Evolutionary conservation across 1,140 invertebrate genomes (phyloP).

Genomic region (Ostrea edulis): DNA sequence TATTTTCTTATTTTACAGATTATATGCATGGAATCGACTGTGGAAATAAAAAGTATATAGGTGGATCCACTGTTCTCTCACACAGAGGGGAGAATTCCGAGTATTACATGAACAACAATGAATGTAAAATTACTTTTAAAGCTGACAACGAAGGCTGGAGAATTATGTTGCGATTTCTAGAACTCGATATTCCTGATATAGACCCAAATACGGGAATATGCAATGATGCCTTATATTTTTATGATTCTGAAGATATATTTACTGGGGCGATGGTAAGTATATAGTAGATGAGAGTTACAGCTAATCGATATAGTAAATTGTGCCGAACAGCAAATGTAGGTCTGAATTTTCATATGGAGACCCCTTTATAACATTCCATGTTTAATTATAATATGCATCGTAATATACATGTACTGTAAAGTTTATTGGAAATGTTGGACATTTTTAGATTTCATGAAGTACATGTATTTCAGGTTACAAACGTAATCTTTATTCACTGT

Average conservation of each 20-base stretch:
- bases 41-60: conserved; percentile 69
- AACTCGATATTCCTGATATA: conserved; percentile 75
- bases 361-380: too few species aligned
- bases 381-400: too few species aligned
- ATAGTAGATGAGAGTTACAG: neutral
- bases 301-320: neutral
- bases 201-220: conserved; percentile 69
- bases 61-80: conserved; percentile 74
- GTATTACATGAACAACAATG: conserved; percentile 65
- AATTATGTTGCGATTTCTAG: conserved; percentile 72
- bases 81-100: conserved; percentile 61
- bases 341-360: neutral
- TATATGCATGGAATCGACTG: conserved; percentile 75
- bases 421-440: too few species aligned
- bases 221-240: conserved; percentile 77
- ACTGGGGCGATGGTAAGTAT: conserved; percentile 70
- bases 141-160: conserved; percentile 73
- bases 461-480: neutral
- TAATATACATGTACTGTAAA: too few species aligned
- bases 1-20: conserved; percentile 68
- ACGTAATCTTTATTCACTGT: conserved; percentile 5
- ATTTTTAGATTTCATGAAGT: too few species aligned
- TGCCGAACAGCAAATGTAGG: neutral
- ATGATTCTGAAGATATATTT: conserved; percentile 69
- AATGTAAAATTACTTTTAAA: conserved; percentile 74